Base-by-base conservation (phyloP, 1,140 invertebrate species). In the Drosophila hydei region DNA sequence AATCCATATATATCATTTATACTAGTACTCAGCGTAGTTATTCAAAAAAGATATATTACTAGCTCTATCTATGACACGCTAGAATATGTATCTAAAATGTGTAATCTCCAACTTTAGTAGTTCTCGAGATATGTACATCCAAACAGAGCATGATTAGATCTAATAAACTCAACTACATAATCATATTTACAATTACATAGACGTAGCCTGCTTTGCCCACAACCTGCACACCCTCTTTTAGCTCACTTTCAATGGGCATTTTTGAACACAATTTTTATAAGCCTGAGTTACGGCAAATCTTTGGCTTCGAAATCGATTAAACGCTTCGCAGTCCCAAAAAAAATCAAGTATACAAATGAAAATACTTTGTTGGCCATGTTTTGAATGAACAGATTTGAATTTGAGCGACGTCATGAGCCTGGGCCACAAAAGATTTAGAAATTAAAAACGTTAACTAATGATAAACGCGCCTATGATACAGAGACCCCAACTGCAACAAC, bases 251-350 rank as follows among this genome's bases (percentile, higher is more conserved):
- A 14, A 4, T 16, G 38, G 14, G 38, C 16, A 42, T 42, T 6
- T 8, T 42, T 3, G 16, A 42, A 14, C 38, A 42, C 14, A 42
- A 42, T 42, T 6, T 14, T 14, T 16, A 42, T 14, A 16, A 45
- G 47, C 19, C 48, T 62, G 54, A 51, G 50, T 11, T 64, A 18
- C 25, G 38, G 19, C 65, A 68, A 58, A 56, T 50, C 33, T 51
- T 52, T 19, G 43, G 52, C 25, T 23, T 48, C 63, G 75, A 87
- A 88, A 88, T 88, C 83, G 83, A 88, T 88, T 88, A 88, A 88
- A 88, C 83, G 83, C 75, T 83, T 81, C 16, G 21, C 43, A 45
- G 18, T 45, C 18, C 38, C 38, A 16, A 3, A 21, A 21, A 21
- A 42, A 42, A 42, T 19, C 9, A 23, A 23, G n/a, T 38, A 38